These are phyloP conservation scores for Neogale vison DNA, from an alignment of 2,113 vertebrate genomes.

Conservation along the genomic window DNA sequence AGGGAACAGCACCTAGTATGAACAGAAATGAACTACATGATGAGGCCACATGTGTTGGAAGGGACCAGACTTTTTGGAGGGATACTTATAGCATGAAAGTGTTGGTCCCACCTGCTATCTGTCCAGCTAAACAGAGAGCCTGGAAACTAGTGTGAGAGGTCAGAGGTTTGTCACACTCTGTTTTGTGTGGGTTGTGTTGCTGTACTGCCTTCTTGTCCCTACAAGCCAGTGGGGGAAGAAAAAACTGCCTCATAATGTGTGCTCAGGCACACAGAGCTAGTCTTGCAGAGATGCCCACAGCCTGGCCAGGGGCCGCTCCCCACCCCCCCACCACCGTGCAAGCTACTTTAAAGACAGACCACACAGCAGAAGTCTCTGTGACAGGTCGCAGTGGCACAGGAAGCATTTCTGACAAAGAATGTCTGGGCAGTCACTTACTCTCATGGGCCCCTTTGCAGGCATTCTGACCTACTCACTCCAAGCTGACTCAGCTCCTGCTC, in stretches of 20 bases:
- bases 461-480: not conserved
- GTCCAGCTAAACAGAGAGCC: not conserved
- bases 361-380: not conserved
- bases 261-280: no score
- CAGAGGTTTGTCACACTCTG: not conserved
- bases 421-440: not conserved
- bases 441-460: not conserved
- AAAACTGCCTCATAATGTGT: not conserved
- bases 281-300: not conserved
- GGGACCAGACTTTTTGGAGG: not conserved
- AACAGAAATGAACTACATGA: conserved; percentile 38
- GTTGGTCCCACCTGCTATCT: not conserved
- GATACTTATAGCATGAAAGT: not conserved
- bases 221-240: not conserved
- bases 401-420: not conserved
- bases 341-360: not conserved
- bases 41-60: not conserved
- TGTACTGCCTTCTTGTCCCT: not conserved
- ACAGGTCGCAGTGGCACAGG: not conserved
- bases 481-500: not conserved
- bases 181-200: not conserved
- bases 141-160: not conserved
- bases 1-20: conserved; percentile 15
- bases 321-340: not conserved
- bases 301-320: not conserved